These are phyloP conservation scores for Drosophila mulleri DNA, from an alignment of 2,888 invertebrate species.

Conservation along the genomic window DNA sequence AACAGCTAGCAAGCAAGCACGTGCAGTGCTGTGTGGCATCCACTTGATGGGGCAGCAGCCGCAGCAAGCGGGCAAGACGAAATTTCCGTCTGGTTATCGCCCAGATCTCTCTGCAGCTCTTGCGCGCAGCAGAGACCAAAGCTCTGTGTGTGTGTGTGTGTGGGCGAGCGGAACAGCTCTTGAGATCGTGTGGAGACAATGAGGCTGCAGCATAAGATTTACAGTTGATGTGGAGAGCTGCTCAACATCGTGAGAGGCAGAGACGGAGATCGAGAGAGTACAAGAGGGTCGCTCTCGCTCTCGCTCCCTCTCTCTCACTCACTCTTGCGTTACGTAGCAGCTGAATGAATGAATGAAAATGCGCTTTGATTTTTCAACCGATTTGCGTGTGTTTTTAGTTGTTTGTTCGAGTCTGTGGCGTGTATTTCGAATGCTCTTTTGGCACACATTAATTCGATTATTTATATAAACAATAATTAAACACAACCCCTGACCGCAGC, in stretches of 20 bases:
- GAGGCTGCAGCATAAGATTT: conserved; percentile 39
- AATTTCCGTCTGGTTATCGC: conserved; percentile 31
- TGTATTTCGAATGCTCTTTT: conserved; percentile 52
- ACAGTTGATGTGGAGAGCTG: conserved; percentile 31
- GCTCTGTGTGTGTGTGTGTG: conserved; percentile 38
- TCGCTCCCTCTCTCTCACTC: too few species aligned
- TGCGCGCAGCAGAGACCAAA: conserved; percentile 22
- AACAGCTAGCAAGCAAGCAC: conserved; percentile 31
- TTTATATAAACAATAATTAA: conserved; percentile 35
- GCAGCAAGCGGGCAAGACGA: conserved; percentile 27
- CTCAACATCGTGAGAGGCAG: conserved; percentile 9
- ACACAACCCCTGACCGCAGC: conserved; percentile 15
- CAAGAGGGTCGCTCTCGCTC: background rate
- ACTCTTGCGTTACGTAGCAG: background rate
- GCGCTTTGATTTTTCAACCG: conserved; percentile 54
- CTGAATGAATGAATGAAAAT: conserved; percentile 64
- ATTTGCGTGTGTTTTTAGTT: conserved; percentile 47
- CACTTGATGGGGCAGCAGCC: conserved; percentile 25
- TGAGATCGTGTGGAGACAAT: conserved; percentile 38
- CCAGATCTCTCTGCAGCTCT: conserved; percentile 39
- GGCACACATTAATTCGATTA: conserved; percentile 41
- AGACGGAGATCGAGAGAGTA: conserved; percentile 10
- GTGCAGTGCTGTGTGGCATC: conserved; percentile 41
- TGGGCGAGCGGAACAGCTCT: conserved; percentile 49
- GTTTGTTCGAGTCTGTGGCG: conserved; percentile 66